Base-by-base conservation (phyloP, 2,888 invertebrate species). In the Cephus rjabovi region DNA sequence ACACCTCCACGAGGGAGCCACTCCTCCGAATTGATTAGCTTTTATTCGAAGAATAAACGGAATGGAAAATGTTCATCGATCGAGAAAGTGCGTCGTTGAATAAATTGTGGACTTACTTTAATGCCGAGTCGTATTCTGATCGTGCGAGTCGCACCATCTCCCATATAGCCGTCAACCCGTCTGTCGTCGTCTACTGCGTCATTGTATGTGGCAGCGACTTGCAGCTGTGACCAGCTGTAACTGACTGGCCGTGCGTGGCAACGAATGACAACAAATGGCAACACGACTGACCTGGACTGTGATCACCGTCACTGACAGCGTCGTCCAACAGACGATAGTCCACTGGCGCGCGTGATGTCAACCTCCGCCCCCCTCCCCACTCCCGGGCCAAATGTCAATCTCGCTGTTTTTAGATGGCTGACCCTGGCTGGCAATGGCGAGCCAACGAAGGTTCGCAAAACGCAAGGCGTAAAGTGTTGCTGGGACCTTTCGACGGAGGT, bases 141-240 rank as follows among this genome's bases (percentile, higher is more conserved):
- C 83, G 86, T 87, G 88, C 85, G 87, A 86, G 85, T 83, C 80
- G 81, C 85, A 83, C 83, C 87, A 87, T 83, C 85, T 82, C 83
- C 80, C 85, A 81, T 83, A 79, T 83, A 80, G 68, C 81, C 77
- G 56, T 75, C 71, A 56, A 68, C 15, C 73, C 76, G 74, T 78
- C 82, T 76, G 40, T 77, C 75, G 82, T 83, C 77, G 84, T 87
- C 86, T 90, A 90, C 88, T 91, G 91, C 90, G 90, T 90, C 90
- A 90, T 90, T 87, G 83, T 87, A 33, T 86, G 84, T 87, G 15
- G 68, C 75, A 76, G 31, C 71, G 56, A 78, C 73, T 78, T 75
- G 75, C 73, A 78, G 76, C 78, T 75, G 69, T 15, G 4, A 40
- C 12, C 12, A 37, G 35, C 37, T 37, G 12, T 37, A 37, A 37